A percentile compares a stretch with the other conserved stretches of the same genome.
Conservation (phyloP, 2,888 invertebrate genomes). For the Nipponacmea schrenckii region DNA sequence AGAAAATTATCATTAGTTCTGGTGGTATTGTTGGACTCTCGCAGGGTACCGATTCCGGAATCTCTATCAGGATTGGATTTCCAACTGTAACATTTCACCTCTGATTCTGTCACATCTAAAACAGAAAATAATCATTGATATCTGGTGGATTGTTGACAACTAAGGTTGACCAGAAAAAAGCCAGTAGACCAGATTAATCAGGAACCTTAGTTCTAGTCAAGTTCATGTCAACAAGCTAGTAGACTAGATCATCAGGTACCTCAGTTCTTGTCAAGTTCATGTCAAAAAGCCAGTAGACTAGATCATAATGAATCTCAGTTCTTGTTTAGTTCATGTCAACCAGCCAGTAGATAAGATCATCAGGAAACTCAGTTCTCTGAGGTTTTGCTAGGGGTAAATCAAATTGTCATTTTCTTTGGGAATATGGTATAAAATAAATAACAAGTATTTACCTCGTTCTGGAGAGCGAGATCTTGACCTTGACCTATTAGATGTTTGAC, state of each 20-base stretch:
- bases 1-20: not conserved
- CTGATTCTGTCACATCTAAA: not conserved
- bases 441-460: constrained; percentile 17
- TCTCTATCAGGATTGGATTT: not conserved
- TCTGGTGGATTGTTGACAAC: too few species aligned
- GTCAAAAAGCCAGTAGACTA: not conserved
- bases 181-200: too few species aligned
- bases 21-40: not conserved
- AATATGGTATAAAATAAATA: not conserved
- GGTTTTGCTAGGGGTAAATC: too few species aligned
- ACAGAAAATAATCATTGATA: too few species aligned
- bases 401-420: too few species aligned
- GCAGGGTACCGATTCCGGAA: not conserved
- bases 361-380: too few species aligned
- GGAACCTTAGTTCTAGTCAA: too few species aligned
- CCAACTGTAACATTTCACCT: not conserved
- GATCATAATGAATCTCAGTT: not conserved
- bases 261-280: not conserved
- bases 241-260: not conserved
- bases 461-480: constrained; percentile 46
- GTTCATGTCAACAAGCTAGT: too few species aligned
- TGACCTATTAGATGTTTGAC: constrained; percentile 28
- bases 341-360: too few species aligned
- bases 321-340: not conserved
- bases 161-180: too few species aligned